These are phyloP conservation scores for Gobio gobio DNA, from an alignment of 2,113 vertebrate genomes.

Conservation along the genomic window DNA sequence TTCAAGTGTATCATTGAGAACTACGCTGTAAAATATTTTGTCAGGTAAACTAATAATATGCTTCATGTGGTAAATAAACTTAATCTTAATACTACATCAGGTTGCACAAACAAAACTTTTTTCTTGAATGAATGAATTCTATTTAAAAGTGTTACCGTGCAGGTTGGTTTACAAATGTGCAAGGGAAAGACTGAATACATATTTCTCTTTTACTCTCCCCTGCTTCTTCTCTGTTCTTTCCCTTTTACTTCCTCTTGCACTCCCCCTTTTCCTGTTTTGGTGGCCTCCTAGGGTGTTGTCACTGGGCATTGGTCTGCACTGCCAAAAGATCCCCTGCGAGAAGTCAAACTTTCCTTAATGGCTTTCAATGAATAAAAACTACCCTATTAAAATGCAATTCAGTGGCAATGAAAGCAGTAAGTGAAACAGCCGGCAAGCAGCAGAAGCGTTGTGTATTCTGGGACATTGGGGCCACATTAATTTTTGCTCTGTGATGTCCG, in stretches of 20 bases:
- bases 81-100: background rate
- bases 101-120: background rate
- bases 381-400: slow-evolving; percentile 86
- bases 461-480: slow-evolving; percentile 83
- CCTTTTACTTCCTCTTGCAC: background rate
- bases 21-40: background rate
- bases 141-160: background rate
- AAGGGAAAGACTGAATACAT: background rate
- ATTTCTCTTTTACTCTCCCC: background rate
- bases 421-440: slow-evolving; percentile 78
- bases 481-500: slow-evolving; percentile 79
- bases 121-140: background rate
- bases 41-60: background rate
- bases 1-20: background rate
- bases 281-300: slow-evolving; percentile 55
- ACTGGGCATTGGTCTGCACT: slow-evolving; percentile 70
- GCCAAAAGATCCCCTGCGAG: slow-evolving; percentile 73
- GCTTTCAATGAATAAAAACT: slow-evolving; percentile 84
- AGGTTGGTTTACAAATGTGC: background rate
- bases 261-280: slow-evolving; percentile 38
- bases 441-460: slow-evolving; percentile 77
- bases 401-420: slow-evolving; percentile 82
- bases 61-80: background rate
- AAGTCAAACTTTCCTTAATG: slow-evolving; percentile 82
- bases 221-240: slow-evolving; percentile 22